Evolutionary conservation across 2,113 vertebrate genomes (phyloP).

Genomic region (Echinops telfairi): DNA sequence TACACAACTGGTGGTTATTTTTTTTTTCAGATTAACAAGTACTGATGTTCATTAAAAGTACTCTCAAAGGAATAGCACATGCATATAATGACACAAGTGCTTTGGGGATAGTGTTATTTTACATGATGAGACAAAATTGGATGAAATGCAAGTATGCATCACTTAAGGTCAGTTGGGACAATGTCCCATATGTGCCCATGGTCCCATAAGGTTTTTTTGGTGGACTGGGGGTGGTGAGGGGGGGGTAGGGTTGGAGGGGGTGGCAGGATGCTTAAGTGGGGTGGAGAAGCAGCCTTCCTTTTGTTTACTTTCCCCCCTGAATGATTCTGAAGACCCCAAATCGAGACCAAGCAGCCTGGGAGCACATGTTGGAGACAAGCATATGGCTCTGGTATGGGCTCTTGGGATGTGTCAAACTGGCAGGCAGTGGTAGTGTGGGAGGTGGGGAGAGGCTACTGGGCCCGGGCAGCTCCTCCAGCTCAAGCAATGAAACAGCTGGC

Average conservation of each 20-base stretch:
- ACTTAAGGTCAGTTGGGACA: not conserved
- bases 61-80: not conserved
- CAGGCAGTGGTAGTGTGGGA: too few relatives aligned
- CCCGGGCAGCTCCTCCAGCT: not conserved
- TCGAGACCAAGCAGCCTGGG: too few relatives aligned
- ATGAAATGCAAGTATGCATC: not conserved
- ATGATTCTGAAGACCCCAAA: not conserved
- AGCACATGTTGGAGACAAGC: not conserved
- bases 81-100: not conserved
- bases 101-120: not conserved
- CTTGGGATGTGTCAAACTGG: too few relatives aligned
- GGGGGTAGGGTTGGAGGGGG: too few relatives aligned
- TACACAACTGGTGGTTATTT: not conserved
- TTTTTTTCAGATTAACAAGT: not conserved
- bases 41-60: conserved; percentile 20
- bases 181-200: not conserved
- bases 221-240: too few relatives aligned
- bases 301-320: too few relatives aligned
- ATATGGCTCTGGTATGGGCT: not conserved
- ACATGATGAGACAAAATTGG: not conserved
- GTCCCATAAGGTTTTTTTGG: not conserved
- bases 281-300: too few relatives aligned
- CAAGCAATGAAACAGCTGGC: not conserved
- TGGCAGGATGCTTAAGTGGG: too few relatives aligned
- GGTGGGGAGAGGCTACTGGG: too few relatives aligned